Conservation (phyloP, 2,113 vertebrate genomes). For the Pholis gunnellus region DNA sequence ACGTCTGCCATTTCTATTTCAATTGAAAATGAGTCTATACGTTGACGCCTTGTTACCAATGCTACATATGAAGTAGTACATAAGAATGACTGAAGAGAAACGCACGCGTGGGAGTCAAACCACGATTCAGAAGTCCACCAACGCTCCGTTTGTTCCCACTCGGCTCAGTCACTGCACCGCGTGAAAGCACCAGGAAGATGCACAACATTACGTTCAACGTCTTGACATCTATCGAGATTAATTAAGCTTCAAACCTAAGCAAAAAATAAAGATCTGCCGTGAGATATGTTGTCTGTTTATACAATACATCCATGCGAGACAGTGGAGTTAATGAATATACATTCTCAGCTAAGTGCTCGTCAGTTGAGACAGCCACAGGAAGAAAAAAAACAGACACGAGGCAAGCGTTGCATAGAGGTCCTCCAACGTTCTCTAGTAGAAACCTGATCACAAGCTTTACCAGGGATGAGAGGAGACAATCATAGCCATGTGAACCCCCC, state of each 20-base stretch:
- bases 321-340: constrained; percentile 54
- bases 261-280: constrained; percentile 25
- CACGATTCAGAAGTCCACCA: constrained; percentile 16
- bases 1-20: constrained; percentile 12
- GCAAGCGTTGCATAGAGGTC: constrained; percentile 81
- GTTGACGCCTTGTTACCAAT: constrained; percentile 8
- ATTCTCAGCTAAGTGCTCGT: constrained; percentile 72
- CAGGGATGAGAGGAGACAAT: constrained; percentile 35
- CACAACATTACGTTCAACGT: constrained; percentile 9
- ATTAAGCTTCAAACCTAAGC: background rate
- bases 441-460: constrained; percentile 64
- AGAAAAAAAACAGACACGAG: constrained; percentile 67
- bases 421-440: constrained; percentile 65
- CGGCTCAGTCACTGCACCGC: constrained; percentile 28
- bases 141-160: background rate
- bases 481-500: background rate
- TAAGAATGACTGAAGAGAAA: constrained; percentile 16
- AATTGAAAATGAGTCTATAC: constrained; percentile 3
- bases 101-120: constrained; percentile 3
- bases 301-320: constrained; percentile 53
- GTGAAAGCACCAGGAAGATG: constrained; percentile 10
- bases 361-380: constrained; percentile 64
- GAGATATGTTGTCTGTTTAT: constrained; percentile 45
- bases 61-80: constrained; percentile 47
- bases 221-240: background rate